Conservation (phyloP, 2,888 invertebrate genomes). For the Bedellia somnulentella region DNA sequence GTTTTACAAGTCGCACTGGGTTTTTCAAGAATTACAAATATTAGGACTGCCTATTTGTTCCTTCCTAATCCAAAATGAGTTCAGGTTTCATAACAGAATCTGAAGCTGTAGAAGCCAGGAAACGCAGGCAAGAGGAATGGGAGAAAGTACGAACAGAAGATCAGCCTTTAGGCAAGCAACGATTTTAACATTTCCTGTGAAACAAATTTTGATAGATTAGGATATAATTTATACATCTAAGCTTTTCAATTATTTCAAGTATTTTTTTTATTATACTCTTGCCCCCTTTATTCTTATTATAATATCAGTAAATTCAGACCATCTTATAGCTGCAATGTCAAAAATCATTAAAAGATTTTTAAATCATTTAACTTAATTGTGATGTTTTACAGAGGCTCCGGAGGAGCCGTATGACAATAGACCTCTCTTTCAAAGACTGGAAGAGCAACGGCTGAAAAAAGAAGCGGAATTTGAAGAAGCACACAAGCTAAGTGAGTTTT, state of each 20-base stretch:
- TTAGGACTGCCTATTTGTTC: too few relatives aligned
- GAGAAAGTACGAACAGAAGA: slow-evolving; percentile 90
- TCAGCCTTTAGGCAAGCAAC: slow-evolving; percentile 67
- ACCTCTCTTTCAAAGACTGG: slow-evolving; percentile 88
- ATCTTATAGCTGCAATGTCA: too few relatives aligned
- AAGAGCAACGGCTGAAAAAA: slow-evolving; percentile 89
- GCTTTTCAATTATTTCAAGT: too few relatives aligned
- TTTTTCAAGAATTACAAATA: too few relatives aligned
- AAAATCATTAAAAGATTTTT: too few relatives aligned
- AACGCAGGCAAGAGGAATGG: slow-evolving; percentile 93
- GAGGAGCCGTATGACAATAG: slow-evolving; percentile 76
- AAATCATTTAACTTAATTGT: too few relatives aligned
- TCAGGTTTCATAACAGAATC: slow-evolving; percentile 90
- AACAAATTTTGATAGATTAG: neutral
- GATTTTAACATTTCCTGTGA: too few relatives aligned
- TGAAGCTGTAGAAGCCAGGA: slow-evolving; percentile 79
- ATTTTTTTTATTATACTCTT: too few relatives aligned
- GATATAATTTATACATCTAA: neutral
- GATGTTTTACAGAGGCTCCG: slow-evolving; percentile 66
- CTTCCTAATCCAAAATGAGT: slow-evolving; percentile 65
- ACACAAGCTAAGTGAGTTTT: slow-evolving; percentile 84
- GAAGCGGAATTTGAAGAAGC: slow-evolving; percentile 95
- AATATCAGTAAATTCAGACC: too few relatives aligned
- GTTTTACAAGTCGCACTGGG: too few relatives aligned
- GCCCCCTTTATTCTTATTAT: too few relatives aligned